These are phyloP conservation scores for Antennarius striatus DNA, from an alignment of 2,113 vertebrate genomes.

Conservation along the genomic window DNA sequence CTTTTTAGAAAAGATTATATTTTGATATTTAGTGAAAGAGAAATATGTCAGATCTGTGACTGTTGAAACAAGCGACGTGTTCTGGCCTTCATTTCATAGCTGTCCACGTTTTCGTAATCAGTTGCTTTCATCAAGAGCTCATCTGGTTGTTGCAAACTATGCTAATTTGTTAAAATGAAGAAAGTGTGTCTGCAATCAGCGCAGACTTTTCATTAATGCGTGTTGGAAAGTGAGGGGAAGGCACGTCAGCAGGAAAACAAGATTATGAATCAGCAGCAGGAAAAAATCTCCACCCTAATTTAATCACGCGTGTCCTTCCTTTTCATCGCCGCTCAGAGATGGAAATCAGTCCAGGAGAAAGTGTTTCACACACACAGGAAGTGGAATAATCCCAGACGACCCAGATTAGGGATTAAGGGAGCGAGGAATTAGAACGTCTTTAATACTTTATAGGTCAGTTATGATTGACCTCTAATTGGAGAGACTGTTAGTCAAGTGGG, in stretches of 20 bases:
- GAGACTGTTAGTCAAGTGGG: no score
- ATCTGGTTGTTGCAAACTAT: constrained; percentile 64
- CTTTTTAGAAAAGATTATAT: no score
- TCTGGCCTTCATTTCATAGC: constrained; percentile 42
- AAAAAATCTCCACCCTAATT: constrained; percentile 64
- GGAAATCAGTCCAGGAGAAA: constrained; percentile 50
- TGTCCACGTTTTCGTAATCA: constrained; percentile 65
- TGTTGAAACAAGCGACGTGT: constrained; percentile 48
- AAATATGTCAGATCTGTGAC: constrained; percentile 31
- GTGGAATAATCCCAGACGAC: constrained; percentile 20
- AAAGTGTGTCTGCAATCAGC: constrained; percentile 63
- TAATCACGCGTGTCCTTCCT: constrained; percentile 69
- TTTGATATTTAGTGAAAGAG: background rate
- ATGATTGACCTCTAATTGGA: no score
- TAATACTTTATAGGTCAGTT: background rate
- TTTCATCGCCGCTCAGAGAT: constrained; percentile 55
- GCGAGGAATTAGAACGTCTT: background rate
- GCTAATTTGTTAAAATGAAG: constrained; percentile 66
- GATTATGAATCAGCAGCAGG: constrained; percentile 51
- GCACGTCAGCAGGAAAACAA: constrained; percentile 55
- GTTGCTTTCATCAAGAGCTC: constrained; percentile 67
- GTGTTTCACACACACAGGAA: constrained; percentile 34
- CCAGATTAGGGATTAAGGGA: background rate
- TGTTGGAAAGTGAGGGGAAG: constrained; percentile 51
- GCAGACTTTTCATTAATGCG: constrained; percentile 66